phyloP scores from a whole-genome alignment of 2,888 invertebrate species.

The Sminthurinus aureus region DNA sequence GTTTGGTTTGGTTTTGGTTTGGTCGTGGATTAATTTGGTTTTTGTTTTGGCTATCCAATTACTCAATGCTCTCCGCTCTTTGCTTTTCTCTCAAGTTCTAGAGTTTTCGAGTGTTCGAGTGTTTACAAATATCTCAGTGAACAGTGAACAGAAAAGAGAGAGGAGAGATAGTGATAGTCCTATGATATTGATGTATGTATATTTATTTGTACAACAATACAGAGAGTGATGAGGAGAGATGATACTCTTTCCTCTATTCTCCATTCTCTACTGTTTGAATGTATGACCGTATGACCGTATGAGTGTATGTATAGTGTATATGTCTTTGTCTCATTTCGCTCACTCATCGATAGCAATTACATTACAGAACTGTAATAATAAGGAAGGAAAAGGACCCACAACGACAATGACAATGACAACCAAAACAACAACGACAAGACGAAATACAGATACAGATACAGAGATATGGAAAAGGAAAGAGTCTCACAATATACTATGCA shows the following conservation, averaged over 20 bases:
- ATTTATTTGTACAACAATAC: too few relatives aligned
- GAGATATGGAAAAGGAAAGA: not conserved
- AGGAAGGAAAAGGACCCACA: slow-evolving; percentile 17
- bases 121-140: slow-evolving; percentile 26
- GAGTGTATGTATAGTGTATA: not conserved
- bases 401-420: slow-evolving; percentile 16
- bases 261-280: too few relatives aligned
- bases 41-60: slow-evolving; percentile 21
- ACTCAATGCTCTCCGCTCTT: slow-evolving; percentile 15
- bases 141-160: not conserved
- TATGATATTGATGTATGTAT: too few relatives aligned
- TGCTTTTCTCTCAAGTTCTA: not conserved
- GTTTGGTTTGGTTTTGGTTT: too few relatives aligned
- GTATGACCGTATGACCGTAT: too few relatives aligned
- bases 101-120: slow-evolving; percentile 4
- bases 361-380: slow-evolving; percentile 33
- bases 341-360: slow-evolving; percentile 37
- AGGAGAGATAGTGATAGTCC: too few relatives aligned
- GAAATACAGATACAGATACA: not conserved
- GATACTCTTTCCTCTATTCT: too few relatives aligned
- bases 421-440: slow-evolving; percentile 10
- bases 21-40: too few relatives aligned
- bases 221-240: too few relatives aligned
- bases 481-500: too few relatives aligned
- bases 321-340: slow-evolving; percentile 9